A percentile compares a stretch with the other conserved stretches of the same genome.
These are phyloP conservation scores for Caenorhabditis angaria DNA, from an alignment of 2,888 invertebrate genomes.

Conservation along the genomic window DNA sequence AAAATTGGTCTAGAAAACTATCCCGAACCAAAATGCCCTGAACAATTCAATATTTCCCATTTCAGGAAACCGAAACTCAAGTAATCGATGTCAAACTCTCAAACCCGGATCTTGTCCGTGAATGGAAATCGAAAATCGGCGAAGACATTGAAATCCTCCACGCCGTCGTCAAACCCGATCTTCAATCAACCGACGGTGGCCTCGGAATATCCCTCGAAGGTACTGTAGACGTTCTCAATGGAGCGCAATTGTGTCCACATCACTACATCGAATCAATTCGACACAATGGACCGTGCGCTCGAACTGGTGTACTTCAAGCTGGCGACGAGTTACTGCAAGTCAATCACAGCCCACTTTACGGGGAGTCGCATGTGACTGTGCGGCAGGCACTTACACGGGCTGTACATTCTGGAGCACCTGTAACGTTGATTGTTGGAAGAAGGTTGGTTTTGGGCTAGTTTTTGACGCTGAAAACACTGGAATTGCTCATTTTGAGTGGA, in stretches of 20 bases:
- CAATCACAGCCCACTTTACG: constrained; percentile 86
- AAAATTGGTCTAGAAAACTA: too few relatives aligned
- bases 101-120: constrained; percentile 55
- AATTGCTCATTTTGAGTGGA: too few relatives aligned
- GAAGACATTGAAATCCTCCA: constrained; percentile 57
- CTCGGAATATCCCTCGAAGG: constrained; percentile 88
- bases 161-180: constrained; percentile 61
- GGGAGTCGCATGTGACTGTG: constrained; percentile 93
- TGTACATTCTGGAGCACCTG: constrained; percentile 61
- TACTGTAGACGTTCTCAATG: constrained; percentile 94
- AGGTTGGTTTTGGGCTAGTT: too few relatives aligned
- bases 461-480: too few relatives aligned
- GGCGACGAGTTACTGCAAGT: constrained; percentile 93
- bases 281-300: constrained; percentile 96
- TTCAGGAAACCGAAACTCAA: constrained; percentile 67
- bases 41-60: too few relatives aligned
- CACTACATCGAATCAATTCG: constrained; percentile 93
- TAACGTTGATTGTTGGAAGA: constrained; percentile 57
- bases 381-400: constrained; percentile 84
- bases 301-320: constrained; percentile 86
- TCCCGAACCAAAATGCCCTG: too few relatives aligned
- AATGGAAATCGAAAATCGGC: constrained; percentile 51
- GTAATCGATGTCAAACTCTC: constrained; percentile 68
- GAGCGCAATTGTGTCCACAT: constrained; percentile 94
- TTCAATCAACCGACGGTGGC: constrained; percentile 78